Conservation (phyloP, 2,113 vertebrate genomes). For the Falco punctatus region DNA sequence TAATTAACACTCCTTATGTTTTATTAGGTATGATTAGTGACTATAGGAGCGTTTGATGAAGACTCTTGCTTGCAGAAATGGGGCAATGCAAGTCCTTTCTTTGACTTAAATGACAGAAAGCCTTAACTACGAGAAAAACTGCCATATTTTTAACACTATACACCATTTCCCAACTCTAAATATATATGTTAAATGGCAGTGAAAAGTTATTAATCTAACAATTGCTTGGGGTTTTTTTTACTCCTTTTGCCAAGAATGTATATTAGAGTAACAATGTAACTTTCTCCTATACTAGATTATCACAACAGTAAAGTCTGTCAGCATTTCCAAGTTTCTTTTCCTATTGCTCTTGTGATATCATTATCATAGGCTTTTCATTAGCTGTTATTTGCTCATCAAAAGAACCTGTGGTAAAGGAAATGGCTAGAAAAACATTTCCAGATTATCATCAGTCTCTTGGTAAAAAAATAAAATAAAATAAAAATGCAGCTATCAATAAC, state of each 20-base stretch:
- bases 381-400: background rate
- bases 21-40: background rate
- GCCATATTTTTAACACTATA: background rate
- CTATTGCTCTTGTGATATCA: background rate
- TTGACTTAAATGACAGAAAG: background rate
- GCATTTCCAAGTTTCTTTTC: background rate
- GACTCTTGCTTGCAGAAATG: background rate
- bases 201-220: background rate
- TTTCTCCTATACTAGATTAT: background rate
- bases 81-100: background rate
- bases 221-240: background rate
- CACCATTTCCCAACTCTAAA: background rate
- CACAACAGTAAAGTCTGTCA: background rate
- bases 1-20: background rate
- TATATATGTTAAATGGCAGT: background rate
- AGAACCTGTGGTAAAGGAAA: background rate
- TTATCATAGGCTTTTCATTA: background rate
- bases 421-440: background rate
- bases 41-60: background rate
- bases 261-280: background rate
- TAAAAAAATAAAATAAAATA: conserved; percentile 1
- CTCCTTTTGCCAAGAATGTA: background rate
- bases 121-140: background rate
- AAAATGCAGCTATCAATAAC: background rate
- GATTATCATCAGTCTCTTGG: background rate